A percentile compares a stretch with the other conserved stretches of the same genome.
Evolutionary conservation across 92 coral and sea anemone genomes (phyloP).

Genomic region (Bergia sp.): DNA sequence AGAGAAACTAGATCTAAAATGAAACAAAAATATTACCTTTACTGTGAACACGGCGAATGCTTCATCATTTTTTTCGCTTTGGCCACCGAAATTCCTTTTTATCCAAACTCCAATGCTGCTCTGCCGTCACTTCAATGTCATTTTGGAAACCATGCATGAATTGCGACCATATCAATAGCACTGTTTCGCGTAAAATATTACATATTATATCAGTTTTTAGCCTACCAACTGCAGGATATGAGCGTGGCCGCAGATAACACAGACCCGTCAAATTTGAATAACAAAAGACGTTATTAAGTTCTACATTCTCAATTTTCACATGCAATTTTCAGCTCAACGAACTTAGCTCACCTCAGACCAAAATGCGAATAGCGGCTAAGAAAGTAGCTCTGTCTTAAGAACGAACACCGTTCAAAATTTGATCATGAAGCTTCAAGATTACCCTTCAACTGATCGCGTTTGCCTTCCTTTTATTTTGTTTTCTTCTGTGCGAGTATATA

Average conservation of each 20-base stretch:
- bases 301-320: slow-evolving; percentile 22
- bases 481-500: slow-evolving; percentile 15
- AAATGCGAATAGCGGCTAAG: background rate
- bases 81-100: background rate
- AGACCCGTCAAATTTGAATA: slow-evolving; percentile 36
- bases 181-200: slow-evolving; percentile 23
- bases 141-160: background rate
- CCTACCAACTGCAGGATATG: slow-evolving; percentile 41
- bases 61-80: slow-evolving; percentile 22
- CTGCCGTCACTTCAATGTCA: background rate
- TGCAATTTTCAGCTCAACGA: background rate
- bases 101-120: background rate
- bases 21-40: slow-evolving; percentile 36
- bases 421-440: slow-evolving; percentile 17
- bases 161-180: slow-evolving; percentile 12
- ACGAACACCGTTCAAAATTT: background rate
- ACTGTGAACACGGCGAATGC: slow-evolving; percentile 16
- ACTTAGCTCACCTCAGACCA: background rate
- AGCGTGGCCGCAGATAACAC: slow-evolving; percentile 28
- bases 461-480: slow-evolving; percentile 20
- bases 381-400: background rate
- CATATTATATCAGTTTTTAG: slow-evolving; percentile 10
- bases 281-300: slow-evolving; percentile 31
- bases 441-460: slow-evolving; percentile 8
- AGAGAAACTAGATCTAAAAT: slow-evolving; percentile 12